Evolutionary conservation across 2,888 invertebrate genomes (phyloP), one percentile per base, ranked within the genome.

Genomic region (Polietes domitor): DNA sequence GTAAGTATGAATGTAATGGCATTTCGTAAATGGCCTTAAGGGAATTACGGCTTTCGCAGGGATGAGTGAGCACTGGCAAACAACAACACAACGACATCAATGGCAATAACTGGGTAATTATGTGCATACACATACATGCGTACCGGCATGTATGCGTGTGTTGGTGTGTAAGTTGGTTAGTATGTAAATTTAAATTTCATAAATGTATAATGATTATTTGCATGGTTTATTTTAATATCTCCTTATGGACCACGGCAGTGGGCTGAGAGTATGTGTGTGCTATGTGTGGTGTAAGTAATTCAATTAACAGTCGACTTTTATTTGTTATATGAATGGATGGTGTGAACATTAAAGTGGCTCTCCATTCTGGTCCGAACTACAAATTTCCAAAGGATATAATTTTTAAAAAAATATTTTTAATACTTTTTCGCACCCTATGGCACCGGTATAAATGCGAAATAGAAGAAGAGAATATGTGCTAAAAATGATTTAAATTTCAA

Each of bases 21-120:
- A 41, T 63, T 41, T 75, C 58, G 43, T 47, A 81, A 79, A 83
- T 77, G 61, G 72, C 76, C 76, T 70, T 50, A n/a, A 28, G 61
- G 76, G 73, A 76, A 43, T 76, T 68, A 58, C 53, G 12, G 19
- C 26, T 19, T 71, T 12, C 32, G 5, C 2, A 53, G 21, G 19
- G 6, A 53, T 21, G 1, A 47, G 24, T 47, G 65, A 21, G 41
- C 15, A 37, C 10, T n/a, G n/a, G 19, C 41, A 32, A 53, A 28
- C 41, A 32, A 12, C 10, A 24, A 47, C 9, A 47, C 47, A 47
- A 47, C 47, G n/a, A 47, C n/a, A 47, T 47, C 47, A 53, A 71
- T 7, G 24, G 19, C 53, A 50, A 71, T 32, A 32, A 71, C 19
- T 73, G 53, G 55, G 71, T 19, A 68, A 68, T 68, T 68, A 47